These are phyloP conservation scores for Stercorarius parasiticus DNA, from an alignment of 2,113 vertebrate genomes.

Conservation along the genomic window DNA sequence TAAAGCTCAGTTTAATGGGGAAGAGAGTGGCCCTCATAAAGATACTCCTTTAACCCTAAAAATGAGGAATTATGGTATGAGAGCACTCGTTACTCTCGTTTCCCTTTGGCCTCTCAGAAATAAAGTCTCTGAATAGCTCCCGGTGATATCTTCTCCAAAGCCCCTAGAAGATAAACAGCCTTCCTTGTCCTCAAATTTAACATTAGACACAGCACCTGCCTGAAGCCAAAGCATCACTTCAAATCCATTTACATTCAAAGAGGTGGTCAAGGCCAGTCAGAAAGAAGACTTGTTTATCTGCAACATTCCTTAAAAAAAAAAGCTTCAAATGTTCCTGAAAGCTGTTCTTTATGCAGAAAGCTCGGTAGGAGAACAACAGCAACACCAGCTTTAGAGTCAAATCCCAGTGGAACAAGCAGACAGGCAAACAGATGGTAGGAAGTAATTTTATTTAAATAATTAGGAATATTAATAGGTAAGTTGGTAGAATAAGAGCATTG, in stretches of 20 bases:
- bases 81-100: fast-evolving
- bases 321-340: not conserved
- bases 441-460: conserved; percentile 53
- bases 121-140: not conserved
- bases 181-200: not conserved
- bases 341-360: not conserved
- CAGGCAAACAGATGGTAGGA: conserved; percentile 33
- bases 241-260: not conserved
- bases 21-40: not conserved
- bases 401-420: not conserved
- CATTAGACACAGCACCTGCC: not conserved
- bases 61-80: not conserved
- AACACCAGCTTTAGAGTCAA: not conserved
- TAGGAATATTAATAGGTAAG: conserved; percentile 41
- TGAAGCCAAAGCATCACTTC: not conserved
- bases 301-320: not conserved
- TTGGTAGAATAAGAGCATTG: not conserved
- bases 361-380: not conserved
- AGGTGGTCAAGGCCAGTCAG: not conserved
- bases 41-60: not conserved
- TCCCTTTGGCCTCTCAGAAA: not conserved
- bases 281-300: not conserved
- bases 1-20: not conserved
- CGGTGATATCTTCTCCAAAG: not conserved
- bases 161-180: not conserved